phyloP scores from a whole-genome alignment of 2,797 vertebrate species.

The Australoheros facetus region DNA sequence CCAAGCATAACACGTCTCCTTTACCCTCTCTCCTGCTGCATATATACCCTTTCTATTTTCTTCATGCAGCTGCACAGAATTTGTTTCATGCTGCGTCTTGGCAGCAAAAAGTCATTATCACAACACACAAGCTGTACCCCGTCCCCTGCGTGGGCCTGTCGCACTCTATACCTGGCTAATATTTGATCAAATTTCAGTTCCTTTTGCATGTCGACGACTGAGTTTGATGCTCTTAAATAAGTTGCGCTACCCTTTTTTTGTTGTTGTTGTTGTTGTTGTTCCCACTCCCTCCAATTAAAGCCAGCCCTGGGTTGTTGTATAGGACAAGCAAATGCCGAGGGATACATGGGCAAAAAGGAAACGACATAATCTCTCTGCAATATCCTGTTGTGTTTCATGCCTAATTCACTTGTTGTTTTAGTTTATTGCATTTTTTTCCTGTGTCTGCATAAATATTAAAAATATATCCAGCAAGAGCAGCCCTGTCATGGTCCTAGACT shows the following conservation, averaged over 20 bases:
- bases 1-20: slow-evolving; percentile 84
- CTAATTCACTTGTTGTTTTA: slow-evolving; percentile 84
- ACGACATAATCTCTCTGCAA: slow-evolving; percentile 96
- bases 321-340: slow-evolving; percentile 70
- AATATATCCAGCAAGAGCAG: slow-evolving; percentile 90
- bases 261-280: slow-evolving; percentile 35
- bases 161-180: slow-evolving; percentile 66
- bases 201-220: slow-evolving; percentile 52
- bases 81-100: slow-evolving; percentile 78
- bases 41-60: slow-evolving; percentile 53
- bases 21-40: slow-evolving; percentile 57
- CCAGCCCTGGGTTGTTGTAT: slow-evolving; percentile 73
- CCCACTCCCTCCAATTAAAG: slow-evolving; percentile 77
- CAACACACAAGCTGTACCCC: slow-evolving; percentile 60
- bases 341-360: slow-evolving; percentile 86
- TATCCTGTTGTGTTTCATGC: slow-evolving; percentile 99
- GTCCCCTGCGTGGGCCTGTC: slow-evolving; percentile 73
- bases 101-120: slow-evolving; percentile 81
- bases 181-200: slow-evolving; percentile 59
- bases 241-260: slow-evolving; percentile 42
- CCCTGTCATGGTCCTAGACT: slow-evolving; percentile 84
- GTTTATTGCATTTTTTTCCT: slow-evolving; percentile 77
- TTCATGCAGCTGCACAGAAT: slow-evolving; percentile 86
- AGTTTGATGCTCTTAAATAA: slow-evolving; percentile 36
- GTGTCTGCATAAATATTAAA: slow-evolving; percentile 94